Base-by-base conservation (phyloP, 2,888 invertebrate genomes). In the Drosophila anceps region DNA sequence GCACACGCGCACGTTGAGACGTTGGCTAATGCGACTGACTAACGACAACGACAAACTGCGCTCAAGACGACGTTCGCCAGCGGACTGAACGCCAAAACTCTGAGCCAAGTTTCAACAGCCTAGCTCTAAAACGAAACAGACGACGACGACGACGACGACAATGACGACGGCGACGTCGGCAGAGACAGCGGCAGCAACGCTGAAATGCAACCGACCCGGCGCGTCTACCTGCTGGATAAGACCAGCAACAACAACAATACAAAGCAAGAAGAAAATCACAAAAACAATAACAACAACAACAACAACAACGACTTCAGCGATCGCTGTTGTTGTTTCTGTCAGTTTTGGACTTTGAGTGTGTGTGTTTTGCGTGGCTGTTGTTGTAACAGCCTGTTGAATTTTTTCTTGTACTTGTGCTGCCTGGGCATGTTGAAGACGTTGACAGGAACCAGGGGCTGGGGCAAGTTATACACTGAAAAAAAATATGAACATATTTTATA, bases 41-140 rank as follows among this genome's bases (percentile, higher is more conserved):
- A 53, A 72, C 71, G 76, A 68, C 64, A 76, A 62, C 67, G 64
- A 65, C 67, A 60, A 73, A 63, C 81, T 76, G 68, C 68, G 86
- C 75, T 84, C 86, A 80, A 82, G 73, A 82, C 80, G 74, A 88
- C 83, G 88, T 85, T 84, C 88, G 81, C 62, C 70, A 77, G 81
- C 71, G 65, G 77, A 84, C 86, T 84, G 88, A 81, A 76, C 48
- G 60, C 66, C 61, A 67, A 82, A 77, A 59, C 64, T 71, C 72
- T 71, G 74, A 82, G 86, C 81, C 81, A 77, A 86, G 80, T 76
- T 71, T 76, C 76, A 80, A 68, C 67, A 71, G 80, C 76, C 80
- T 48, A 67, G 71, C 80, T 73, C 58, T 39, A 60, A 57, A 75
- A 70, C 55, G 76, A 70, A 79, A 58, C 60, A 54, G 53, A 29